Evolutionary conservation across 2,113 vertebrate genomes (phyloP).

Genomic region (Lampris megalopsis): DNA sequence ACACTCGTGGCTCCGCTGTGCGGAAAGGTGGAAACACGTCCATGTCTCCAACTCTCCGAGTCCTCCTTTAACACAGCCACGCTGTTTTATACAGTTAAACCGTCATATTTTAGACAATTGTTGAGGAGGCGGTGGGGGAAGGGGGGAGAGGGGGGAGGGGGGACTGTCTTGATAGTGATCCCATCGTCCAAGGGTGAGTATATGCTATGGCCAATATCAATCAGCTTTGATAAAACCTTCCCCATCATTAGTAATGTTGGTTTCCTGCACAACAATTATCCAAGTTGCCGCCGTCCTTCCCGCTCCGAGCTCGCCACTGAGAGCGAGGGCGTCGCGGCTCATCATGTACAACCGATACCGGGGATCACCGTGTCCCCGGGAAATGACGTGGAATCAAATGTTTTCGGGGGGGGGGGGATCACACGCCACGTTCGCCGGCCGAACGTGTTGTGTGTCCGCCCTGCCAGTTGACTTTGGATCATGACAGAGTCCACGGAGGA

Average conservation of each 20-base stretch:
- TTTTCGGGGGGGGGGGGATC: slow-evolving; percentile 9
- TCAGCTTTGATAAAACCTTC: no score
- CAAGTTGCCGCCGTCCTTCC: no score
- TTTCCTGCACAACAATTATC: no score
- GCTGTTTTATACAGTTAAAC: slow-evolving; percentile 20
- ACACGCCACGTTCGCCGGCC: slow-evolving; percentile 35
- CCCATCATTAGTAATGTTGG: no score
- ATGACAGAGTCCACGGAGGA: slow-evolving; percentile 49
- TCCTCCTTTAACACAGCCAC: neutral
- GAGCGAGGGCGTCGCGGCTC: no score
- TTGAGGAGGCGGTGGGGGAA: neutral
- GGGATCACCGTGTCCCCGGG: no score
- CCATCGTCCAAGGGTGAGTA: no score
- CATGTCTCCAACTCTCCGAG: slow-evolving; percentile 10
- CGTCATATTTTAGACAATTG: slow-evolving; percentile 3
- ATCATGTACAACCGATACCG: no score
- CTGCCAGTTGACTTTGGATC: slow-evolving; percentile 67
- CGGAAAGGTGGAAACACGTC: slow-evolving; percentile 14
- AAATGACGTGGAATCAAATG: slow-evolving; percentile 37
- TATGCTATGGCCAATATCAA: no score
- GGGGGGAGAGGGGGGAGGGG: no score
- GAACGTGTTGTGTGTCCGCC: slow-evolving; percentile 30
- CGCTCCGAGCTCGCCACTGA: no score
- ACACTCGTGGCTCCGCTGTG: slow-evolving; percentile 31
- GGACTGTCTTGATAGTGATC: no score